phyloP scores from a whole-genome alignment of 2,797 vertebrate genomes.

The Myotis findleyi region DNA sequence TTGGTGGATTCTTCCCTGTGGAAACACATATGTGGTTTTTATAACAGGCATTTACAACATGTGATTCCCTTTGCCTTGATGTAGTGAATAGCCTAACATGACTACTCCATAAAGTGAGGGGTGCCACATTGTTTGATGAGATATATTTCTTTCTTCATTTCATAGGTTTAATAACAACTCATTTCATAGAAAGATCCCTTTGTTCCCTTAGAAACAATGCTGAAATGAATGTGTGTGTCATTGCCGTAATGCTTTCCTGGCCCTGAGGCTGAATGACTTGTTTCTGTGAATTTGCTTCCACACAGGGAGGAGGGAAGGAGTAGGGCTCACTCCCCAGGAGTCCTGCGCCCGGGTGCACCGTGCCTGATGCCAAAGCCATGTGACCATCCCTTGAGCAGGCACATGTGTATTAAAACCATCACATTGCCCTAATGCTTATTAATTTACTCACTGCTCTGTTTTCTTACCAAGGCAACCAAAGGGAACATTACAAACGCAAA shows the following conservation, averaged over 20 bases:
- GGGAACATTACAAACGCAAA: slow-evolving; percentile 37
- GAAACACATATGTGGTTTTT: slow-evolving; percentile 36
- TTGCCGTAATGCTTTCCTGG: slow-evolving; percentile 46
- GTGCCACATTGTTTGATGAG: slow-evolving; percentile 9
- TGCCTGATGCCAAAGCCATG: slow-evolving; percentile 15
- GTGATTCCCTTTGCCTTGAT: slow-evolving; percentile 29
- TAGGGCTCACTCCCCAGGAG: slow-evolving; percentile 29
- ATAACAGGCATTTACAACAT: slow-evolving; percentile 22
- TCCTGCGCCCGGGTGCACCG: slow-evolving; percentile 52
- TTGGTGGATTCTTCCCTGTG: neutral
- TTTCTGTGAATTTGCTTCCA: slow-evolving; percentile 63
- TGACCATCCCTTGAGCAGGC: neutral
- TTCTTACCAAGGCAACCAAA: slow-evolving; percentile 49
- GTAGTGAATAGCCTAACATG: neutral
- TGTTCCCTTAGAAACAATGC: slow-evolving; percentile 57
- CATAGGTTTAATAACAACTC: slow-evolving; percentile 45
- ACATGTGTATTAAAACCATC: slow-evolving; percentile 54
- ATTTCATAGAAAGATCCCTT: slow-evolving; percentile 51
- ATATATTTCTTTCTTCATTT: slow-evolving; percentile 62
- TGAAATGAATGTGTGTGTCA: slow-evolving; percentile 60
- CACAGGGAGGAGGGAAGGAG: neutral
- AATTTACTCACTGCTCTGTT: slow-evolving; percentile 62
- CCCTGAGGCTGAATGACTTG: slow-evolving; percentile 43
- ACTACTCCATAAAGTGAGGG: slow-evolving; percentile 39
- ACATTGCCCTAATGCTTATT: slow-evolving; percentile 56